Conservation (phyloP, 2,888 invertebrate genomes). For the Orgyia antiqua region DNA sequence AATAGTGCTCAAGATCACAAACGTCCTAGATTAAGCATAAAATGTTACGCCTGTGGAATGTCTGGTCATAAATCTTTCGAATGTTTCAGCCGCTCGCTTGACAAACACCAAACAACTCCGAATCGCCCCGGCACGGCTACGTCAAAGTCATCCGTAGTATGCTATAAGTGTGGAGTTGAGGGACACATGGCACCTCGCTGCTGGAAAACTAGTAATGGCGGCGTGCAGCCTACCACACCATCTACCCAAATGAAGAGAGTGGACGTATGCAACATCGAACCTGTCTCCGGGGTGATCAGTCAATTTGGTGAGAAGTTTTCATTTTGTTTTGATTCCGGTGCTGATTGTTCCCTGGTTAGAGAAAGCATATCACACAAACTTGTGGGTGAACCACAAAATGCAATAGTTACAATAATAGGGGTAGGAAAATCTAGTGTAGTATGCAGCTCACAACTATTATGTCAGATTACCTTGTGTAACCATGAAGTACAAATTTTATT, state of each 20-base stretch:
- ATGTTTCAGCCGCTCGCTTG: too few relatives aligned
- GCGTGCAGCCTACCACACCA: not conserved
- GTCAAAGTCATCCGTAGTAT: too few relatives aligned
- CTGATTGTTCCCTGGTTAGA: slow-evolving; percentile 20
- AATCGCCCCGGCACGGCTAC: not conserved
- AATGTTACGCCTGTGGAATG: too few relatives aligned
- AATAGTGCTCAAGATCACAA: too few relatives aligned
- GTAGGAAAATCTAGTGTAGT: slow-evolving; percentile 1
- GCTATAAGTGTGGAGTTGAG: too few relatives aligned
- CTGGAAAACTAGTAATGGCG: too few relatives aligned
- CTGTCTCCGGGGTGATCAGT: not conserved
- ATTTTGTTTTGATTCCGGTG: slow-evolving; percentile 21
- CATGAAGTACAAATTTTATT: too few relatives aligned
- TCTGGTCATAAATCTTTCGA: not conserved
- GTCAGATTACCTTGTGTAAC: too few relatives aligned
- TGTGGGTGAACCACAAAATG: not conserved
- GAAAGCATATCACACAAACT: slow-evolving; percentile 1
- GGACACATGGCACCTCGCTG: too few relatives aligned
- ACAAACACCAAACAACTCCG: not conserved
- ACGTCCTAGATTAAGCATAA: too few relatives aligned
- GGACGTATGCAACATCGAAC: not conserved
- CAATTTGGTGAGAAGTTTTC: slow-evolving; percentile 16
- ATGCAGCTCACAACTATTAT: not conserved
- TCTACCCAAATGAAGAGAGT: not conserved
- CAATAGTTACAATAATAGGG: not conserved